These are phyloP conservation scores for Galago senegalensis DNA, from an alignment of 2,797 vertebrate genomes.

Conservation along the genomic window DNA sequence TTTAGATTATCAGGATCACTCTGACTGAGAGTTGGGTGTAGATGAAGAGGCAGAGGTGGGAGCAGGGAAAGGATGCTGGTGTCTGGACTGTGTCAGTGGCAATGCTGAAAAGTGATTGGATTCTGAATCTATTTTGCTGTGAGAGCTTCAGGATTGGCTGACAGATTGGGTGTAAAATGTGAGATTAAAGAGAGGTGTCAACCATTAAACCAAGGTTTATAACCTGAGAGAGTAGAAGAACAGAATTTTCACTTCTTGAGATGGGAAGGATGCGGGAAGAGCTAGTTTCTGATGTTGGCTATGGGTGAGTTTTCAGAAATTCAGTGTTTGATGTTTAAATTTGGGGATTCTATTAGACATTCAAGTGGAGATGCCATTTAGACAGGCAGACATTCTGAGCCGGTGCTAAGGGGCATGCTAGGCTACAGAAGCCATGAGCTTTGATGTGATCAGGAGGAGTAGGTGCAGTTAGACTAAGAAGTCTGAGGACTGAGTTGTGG, in stretches of 20 bases:
- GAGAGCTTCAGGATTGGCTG: neutral
- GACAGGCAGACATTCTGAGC: neutral
- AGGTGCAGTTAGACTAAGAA: slow-evolving; percentile 3
- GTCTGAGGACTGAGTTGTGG: neutral
- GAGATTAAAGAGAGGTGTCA: neutral
- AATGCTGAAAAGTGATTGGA: neutral
- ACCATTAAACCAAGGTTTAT: neutral
- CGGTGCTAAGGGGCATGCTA: neutral
- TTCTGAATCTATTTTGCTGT: slow-evolving; percentile 25
- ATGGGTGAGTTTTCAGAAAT: neutral
- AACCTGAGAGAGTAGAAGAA: neutral
- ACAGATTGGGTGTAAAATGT: neutral
- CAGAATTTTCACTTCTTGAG: neutral
- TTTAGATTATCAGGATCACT: neutral
- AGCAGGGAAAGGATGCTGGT: neutral
- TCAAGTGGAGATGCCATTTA: neutral
- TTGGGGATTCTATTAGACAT: neutral
- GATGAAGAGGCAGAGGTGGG: neutral
- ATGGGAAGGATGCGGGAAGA: neutral
- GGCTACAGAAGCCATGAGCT: neutral
- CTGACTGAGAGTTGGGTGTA: neutral
- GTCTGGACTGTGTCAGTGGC: neutral
- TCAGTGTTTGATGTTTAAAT: neutral
- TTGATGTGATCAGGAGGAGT: neutral
- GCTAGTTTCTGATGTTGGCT: neutral